Percentiles rank a stretch among this genome's conserved stretches.
phyloP scores from a whole-genome alignment of 2,888 invertebrate species.

The Imbricaverruca yamaguchii region DNA sequence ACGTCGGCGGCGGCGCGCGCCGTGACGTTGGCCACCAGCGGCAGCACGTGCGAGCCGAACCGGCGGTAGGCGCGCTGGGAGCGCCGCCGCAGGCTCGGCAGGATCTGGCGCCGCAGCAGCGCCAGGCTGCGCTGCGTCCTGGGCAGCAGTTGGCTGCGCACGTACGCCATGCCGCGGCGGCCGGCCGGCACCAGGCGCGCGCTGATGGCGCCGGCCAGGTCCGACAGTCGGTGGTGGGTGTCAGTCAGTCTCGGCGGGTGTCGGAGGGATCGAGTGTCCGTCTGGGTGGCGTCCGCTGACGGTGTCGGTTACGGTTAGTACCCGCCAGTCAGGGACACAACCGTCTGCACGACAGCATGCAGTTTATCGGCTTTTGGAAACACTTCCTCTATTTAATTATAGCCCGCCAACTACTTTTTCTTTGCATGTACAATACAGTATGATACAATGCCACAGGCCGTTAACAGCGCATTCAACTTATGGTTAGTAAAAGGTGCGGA shows the following conservation, averaged over 20 bases:
- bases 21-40: not conserved
- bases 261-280: not conserved
- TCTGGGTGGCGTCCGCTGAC: too few species aligned
- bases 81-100: not conserved
- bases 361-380: too few species aligned
- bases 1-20: slow-evolving; percentile 10
- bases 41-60: not conserved
- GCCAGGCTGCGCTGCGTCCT: not conserved
- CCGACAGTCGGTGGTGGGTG: not conserved
- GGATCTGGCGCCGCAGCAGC: not conserved
- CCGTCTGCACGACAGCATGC: too few species aligned
- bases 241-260: not conserved
- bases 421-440: too few species aligned
- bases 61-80: not conserved
- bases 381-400: too few species aligned
- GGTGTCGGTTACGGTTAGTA: too few species aligned
- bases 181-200: not conserved
- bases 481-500: too few species aligned
- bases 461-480: too few species aligned
- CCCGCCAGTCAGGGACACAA: too few species aligned
- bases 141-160: not conserved
- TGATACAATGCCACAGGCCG: too few species aligned
- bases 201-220: not conserved
- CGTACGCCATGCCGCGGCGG: not conserved
- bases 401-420: too few species aligned